Base-by-base conservation (phyloP, 2,888 invertebrate species). In the Punctoribates punctum region DNA sequence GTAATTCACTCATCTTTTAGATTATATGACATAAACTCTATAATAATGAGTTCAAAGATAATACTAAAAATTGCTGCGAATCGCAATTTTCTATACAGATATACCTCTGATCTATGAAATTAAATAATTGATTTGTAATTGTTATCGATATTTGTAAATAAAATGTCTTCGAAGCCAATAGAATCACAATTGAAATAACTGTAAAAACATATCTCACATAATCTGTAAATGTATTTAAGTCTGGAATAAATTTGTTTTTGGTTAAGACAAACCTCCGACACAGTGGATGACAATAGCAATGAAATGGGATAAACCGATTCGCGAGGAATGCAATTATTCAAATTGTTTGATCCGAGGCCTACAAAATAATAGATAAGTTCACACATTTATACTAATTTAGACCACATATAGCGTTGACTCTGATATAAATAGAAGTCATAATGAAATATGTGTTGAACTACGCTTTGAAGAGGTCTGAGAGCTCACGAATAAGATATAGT, bases 31-130 rank as follows among this genome's bases (percentile, higher is more conserved):
- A 60, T 57, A 20, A 23, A 23, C 25, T 23, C 23, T 25, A 0
- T 6, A 57, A 57, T 57, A 20, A 51, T 29, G 13, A 27, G 60
- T 29, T 60, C 3, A 29, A 60, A 13, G 9, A 13, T 13, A 34
- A 42, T 13, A 42, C 13, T 42, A 57, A 29, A 60, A 23, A 27
- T 60, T 27, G 27, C 27, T 17, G 13, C 1, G 23, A 29, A 60
- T 60, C 17, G 60, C 60, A 17, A 60, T 60, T 60, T 4, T 60
- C 27, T 60, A 57, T 57, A 57, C 57, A 23, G 27, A 29, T 60
- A 60, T 60, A 60, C 60, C 60, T 60, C 60, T 57, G 42, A 57
- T 51, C n/a, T 51, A 51, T 51, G 51, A 8, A 27, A 60, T 9
- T 29, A 60, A 60, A 27, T 29, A 27, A 25, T 23, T 13, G 1